These are phyloP conservation scores for Tapirus indicus DNA, from an alignment of 2,797 vertebrate genomes.

Conservation along the genomic window DNA sequence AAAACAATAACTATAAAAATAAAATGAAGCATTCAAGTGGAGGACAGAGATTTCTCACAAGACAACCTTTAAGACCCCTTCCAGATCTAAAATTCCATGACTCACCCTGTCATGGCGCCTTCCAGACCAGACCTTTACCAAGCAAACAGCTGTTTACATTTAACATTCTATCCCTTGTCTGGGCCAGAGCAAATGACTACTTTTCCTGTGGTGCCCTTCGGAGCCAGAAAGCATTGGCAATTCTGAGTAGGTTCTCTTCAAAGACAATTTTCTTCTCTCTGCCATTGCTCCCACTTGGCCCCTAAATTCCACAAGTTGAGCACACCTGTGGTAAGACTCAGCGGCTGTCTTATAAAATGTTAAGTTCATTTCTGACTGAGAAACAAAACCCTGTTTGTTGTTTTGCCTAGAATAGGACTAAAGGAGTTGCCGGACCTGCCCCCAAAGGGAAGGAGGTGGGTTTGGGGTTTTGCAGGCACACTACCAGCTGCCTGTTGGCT, in stretches of 20 bases:
- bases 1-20: background rate
- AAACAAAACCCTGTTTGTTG: background rate
- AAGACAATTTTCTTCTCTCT: background rate
- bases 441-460: background rate
- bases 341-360: background rate
- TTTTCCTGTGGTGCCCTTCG: background rate
- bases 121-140: background rate
- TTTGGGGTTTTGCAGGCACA: background rate
- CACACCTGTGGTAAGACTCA: background rate
- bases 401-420: background rate
- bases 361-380: background rate
- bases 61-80: background rate
- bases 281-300: background rate
- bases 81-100: background rate
- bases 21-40: background rate
- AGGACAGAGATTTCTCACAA: constrained; percentile 25
- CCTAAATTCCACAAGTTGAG: background rate
- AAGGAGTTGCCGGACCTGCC: background rate
- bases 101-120: background rate
- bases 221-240: background rate
- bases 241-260: background rate
- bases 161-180: background rate
- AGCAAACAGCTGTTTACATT: background rate
- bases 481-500: background rate
- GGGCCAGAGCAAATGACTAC: background rate